Conservation (phyloP, 2,888 invertebrate species). For the Galerucella nymphaeae region DNA sequence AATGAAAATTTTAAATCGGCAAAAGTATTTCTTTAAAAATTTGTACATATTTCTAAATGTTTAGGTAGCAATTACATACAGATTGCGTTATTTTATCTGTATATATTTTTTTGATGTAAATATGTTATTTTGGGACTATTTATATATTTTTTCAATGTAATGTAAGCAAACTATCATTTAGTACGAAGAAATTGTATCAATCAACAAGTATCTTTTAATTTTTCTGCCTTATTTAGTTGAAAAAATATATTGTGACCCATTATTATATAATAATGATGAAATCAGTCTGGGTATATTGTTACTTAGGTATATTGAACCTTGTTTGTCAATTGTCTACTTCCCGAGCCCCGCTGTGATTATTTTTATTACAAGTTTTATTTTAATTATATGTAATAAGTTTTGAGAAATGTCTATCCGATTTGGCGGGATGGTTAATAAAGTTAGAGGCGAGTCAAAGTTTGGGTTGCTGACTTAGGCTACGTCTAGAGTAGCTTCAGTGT, state of each 20-base stretch:
- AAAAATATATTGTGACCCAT: background rate
- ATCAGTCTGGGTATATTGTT: constrained; percentile 4
- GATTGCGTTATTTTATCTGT: constrained; percentile 10
- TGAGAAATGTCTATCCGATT: background rate
- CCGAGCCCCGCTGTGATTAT: constrained; percentile 5
- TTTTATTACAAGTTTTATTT: constrained; percentile 6
- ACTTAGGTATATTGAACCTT: background rate
- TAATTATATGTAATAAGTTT: background rate
- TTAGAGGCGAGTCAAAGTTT: no score
- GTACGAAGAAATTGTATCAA: no score
- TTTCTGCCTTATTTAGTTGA: no score
- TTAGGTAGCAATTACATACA: constrained; percentile 4
- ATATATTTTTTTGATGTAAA: constrained; percentile 17
- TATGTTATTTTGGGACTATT: background rate
- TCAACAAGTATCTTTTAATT: no score
- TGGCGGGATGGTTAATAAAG: no score
- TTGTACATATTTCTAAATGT: background rate
- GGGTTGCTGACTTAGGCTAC: no score
- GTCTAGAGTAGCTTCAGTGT: no score
- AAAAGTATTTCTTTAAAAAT: constrained; percentile 20
- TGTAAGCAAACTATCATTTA: no score
- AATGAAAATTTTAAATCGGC: background rate
- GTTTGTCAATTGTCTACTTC: constrained; percentile 18
- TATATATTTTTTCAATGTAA: no score
- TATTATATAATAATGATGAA: background rate